Conservation (phyloP, 2,113 vertebrate species). For the Donacobius atricapilla region DNA sequence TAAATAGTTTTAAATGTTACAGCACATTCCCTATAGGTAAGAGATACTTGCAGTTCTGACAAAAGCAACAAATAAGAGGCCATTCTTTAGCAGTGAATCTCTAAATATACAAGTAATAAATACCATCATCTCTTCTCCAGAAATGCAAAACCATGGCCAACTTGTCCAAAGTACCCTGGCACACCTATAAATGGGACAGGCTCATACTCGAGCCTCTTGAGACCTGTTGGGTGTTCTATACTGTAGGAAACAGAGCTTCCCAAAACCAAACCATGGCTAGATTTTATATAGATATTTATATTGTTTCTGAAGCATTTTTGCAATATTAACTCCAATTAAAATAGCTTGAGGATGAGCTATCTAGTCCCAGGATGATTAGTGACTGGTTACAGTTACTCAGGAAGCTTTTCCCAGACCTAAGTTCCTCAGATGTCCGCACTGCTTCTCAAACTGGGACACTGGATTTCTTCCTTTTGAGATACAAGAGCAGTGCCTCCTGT, state of each 20-base stretch:
- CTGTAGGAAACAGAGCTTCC: background rate
- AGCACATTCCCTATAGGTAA: background rate
- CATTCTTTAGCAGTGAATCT: background rate
- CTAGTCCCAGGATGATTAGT: background rate
- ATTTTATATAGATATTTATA: background rate
- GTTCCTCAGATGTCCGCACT: background rate
- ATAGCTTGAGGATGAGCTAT: background rate
- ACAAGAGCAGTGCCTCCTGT: background rate
- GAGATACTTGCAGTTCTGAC: background rate
- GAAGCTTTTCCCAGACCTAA: background rate
- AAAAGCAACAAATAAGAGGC: background rate
- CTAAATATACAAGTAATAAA: background rate
- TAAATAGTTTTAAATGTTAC: background rate
- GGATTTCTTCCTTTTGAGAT: background rate
- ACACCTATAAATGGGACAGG: background rate
- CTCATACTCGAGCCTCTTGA: background rate
- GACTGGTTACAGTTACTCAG: background rate
- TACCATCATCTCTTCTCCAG: background rate
- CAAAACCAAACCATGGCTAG: background rate
- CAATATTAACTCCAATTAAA: background rate
- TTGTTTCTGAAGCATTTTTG: background rate
- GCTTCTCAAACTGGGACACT: background rate
- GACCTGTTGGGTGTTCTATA: background rate
- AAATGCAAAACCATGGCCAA: background rate
- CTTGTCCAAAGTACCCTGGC: too few species aligned